Percentiles rank a stretch among this genome's conserved stretches.
phyloP scores from a whole-genome alignment of 2,888 invertebrate genomes.

The Atrina japonica region DNA sequence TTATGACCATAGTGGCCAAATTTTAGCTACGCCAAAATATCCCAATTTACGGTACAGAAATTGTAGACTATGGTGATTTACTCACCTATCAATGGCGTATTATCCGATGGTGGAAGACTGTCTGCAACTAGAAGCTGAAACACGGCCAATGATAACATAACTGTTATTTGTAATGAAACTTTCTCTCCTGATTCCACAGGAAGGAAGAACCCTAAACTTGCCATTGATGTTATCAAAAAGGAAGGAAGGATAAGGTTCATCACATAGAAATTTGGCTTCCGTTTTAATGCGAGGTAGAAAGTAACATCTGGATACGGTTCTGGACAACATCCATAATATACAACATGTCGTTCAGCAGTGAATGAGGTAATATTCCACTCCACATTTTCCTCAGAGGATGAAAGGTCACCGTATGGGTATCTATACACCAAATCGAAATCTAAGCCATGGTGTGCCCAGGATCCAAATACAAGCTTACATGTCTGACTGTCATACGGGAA shows the following conservation, averaged over 20 bases:
- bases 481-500: slow-evolving; percentile 56
- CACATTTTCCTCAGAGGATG: slow-evolving; percentile 20
- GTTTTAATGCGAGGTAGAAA: slow-evolving; percentile 10
- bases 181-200: slow-evolving; percentile 35
- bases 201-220: slow-evolving; percentile 14
- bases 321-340: slow-evolving; percentile 29
- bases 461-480: slow-evolving; percentile 91
- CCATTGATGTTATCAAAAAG: slow-evolving; percentile 26
- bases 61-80: not conserved
- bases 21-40: too few relatives aligned
- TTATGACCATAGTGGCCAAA: too few relatives aligned
- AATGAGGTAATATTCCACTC: slow-evolving; percentile 17
- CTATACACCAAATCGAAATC: slow-evolving; percentile 51
- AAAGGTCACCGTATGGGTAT: slow-evolving; percentile 27
- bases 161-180: slow-evolving; percentile 72
- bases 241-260: slow-evolving; percentile 28
- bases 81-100: slow-evolving; percentile 73
- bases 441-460: slow-evolving; percentile 85
- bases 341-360: slow-evolving; percentile 23
- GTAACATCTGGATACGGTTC: slow-evolving; percentile 34
- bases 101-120: slow-evolving; percentile 73
- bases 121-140: slow-evolving; percentile 75
- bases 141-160: slow-evolving; percentile 74
- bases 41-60: too few relatives aligned
- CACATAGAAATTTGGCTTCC: slow-evolving; percentile 28